Conservation (phyloP, 2,888 invertebrate genomes). For the Dromius quadrimaculatus region DNA sequence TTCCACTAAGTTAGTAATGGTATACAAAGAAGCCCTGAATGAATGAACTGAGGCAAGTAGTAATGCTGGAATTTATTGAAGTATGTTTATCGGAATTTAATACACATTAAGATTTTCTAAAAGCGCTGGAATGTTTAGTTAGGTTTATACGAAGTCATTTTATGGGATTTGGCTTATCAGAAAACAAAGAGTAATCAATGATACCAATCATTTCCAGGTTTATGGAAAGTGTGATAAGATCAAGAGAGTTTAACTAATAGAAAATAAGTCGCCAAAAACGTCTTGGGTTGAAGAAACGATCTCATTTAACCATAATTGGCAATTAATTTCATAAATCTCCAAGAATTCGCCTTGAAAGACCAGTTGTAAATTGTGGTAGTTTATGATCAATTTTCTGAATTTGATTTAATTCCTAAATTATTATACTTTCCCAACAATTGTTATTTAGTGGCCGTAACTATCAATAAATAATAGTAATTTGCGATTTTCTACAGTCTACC, state of each 20-base stretch:
- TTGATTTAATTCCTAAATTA: neutral
- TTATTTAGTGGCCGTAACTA: neutral
- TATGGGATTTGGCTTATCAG: too few relatives aligned
- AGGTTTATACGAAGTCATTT: too few relatives aligned
- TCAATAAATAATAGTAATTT: slow-evolving; percentile 15
- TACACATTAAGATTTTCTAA: slow-evolving; percentile 18
- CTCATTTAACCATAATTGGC: too few relatives aligned
- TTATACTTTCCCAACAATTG: slow-evolving; percentile 21
- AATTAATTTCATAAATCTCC: slow-evolving; percentile 4
- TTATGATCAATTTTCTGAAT: neutral
- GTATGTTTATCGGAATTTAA: slow-evolving; percentile 29
- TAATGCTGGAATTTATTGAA: slow-evolving; percentile 19
- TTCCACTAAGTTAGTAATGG: slow-evolving; percentile 16
- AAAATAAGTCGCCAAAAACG: too few relatives aligned
- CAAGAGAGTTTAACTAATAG: too few relatives aligned
- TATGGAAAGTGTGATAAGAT: too few relatives aligned
- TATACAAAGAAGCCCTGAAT: neutral
- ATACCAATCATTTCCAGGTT: too few relatives aligned
- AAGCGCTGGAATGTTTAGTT: slow-evolving; percentile 30
- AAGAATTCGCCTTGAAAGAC: slow-evolving; percentile 12
- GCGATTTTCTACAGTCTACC: too few relatives aligned
- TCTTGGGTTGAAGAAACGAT: too few relatives aligned
- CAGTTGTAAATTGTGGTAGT: slow-evolving; percentile 5
- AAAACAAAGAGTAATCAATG: too few relatives aligned
- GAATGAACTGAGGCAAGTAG: slow-evolving; percentile 26